Percentiles rank a stretch among this genome's conserved stretches.
Conservation (phyloP, 1,140 invertebrate genomes). For the Thaumetopoea pityocampa region DNA sequence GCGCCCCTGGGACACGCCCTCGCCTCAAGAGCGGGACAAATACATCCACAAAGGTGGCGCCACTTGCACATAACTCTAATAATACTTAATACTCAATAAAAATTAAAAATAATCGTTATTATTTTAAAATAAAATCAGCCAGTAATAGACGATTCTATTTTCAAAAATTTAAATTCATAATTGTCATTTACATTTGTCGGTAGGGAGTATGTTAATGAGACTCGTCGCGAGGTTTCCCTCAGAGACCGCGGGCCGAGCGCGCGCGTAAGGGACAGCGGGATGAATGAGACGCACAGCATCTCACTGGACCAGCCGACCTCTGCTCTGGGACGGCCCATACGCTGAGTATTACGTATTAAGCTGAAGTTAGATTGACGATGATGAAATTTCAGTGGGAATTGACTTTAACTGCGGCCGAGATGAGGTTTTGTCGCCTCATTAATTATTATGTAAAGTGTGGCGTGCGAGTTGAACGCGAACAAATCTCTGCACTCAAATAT, state of each 20-base stretch:
- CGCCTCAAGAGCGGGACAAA: conserved; percentile 63
- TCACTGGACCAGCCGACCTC: conserved; percentile 51
- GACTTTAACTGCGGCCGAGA: conserved; percentile 63
- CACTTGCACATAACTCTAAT: conserved; percentile 31
- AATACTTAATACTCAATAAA: conserved; percentile 29
- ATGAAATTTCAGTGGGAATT: conserved; percentile 74
- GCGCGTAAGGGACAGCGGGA: conserved; percentile 55
- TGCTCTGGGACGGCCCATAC: conserved; percentile 59
- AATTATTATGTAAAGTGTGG: conserved; percentile 40
- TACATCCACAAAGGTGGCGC: conserved; percentile 57
- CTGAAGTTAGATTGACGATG: conserved; percentile 70
- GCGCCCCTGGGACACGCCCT: conserved; percentile 71
- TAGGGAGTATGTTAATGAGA: conserved; percentile 37
- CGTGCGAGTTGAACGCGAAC: conserved; percentile 16
- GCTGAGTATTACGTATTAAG: conserved; percentile 69
- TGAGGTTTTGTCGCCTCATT: conserved; percentile 63
- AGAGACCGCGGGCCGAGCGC: conserved; percentile 42
- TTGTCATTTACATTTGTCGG: conserved; percentile 18
- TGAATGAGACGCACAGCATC: conserved; percentile 57
- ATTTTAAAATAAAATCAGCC: not conserved
- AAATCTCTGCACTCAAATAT: conserved; percentile 15
- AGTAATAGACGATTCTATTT: conserved; percentile 19
- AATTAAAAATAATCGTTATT: conserved; percentile 14
- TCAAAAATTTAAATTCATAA: conserved; percentile 16
- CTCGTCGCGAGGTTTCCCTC: conserved; percentile 46